These are phyloP conservation scores for Actinopyga echinites DNA, from an alignment of 53 echinoderm and acorn worm species.

Conservation along the genomic window DNA sequence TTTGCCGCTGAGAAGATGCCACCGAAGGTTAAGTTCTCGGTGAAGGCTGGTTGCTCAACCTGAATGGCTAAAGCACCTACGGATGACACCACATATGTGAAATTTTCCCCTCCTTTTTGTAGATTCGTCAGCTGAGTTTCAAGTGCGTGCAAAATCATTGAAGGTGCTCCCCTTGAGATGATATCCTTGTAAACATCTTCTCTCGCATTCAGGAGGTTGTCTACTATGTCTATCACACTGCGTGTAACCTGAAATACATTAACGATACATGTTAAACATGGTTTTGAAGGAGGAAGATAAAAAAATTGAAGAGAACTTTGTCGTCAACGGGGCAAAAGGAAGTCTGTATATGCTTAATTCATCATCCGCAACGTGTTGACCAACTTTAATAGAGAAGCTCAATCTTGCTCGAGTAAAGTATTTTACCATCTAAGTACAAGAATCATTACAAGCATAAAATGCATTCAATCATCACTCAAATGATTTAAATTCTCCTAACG, in stretches of 20 bases:
- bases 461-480: no score
- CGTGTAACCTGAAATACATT: constrained; percentile 61
- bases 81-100: constrained; percentile 48
- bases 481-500: no score
- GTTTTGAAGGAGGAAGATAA: neutral
- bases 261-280: no score
- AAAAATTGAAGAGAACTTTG: neutral
- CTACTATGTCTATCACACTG: constrained; percentile 59
- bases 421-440: no score
- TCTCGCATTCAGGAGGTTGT: constrained; percentile 65
- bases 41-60: constrained; percentile 29
- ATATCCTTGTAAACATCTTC: constrained; percentile 46
- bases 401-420: no score
- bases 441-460: no score
- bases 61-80: constrained; percentile 56
- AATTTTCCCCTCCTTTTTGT: constrained; percentile 55
- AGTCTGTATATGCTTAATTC: no score
- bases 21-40: constrained; percentile 53
- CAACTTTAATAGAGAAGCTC: no score
- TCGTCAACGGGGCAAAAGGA: no score
- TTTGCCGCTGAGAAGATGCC: neutral
- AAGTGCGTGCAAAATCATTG: constrained; percentile 63
- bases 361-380: no score
- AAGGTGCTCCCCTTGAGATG: constrained; percentile 50
- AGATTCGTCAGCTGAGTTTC: constrained; percentile 74